These are phyloP conservation scores for Neolamprologus sp. DNA, from an alignment of 2,113 vertebrate species.

Conservation along the genomic window DNA sequence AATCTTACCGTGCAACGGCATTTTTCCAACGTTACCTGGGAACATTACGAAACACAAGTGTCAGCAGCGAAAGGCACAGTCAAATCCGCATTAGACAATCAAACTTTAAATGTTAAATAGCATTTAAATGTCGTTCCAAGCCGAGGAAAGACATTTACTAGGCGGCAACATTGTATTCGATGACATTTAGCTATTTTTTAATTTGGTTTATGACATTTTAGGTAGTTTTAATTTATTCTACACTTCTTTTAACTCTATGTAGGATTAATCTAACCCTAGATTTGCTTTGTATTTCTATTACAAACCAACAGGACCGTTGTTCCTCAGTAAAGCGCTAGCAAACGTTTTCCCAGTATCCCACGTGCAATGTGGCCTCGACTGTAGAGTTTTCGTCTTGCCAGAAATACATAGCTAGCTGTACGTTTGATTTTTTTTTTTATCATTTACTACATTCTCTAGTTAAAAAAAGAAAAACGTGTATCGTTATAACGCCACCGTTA, in stretches of 20 bases:
- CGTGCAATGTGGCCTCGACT: neutral
- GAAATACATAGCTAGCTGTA: neutral
- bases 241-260: neutral
- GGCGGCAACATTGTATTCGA: neutral
- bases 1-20: conserved; percentile 80
- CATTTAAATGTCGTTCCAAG: neutral
- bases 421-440: neutral
- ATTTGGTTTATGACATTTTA: neutral
- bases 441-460: neutral
- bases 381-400: neutral
- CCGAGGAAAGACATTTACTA: neutral
- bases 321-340: neutral
- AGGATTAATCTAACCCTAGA: neutral
- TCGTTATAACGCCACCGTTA: neutral
- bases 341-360: neutral
- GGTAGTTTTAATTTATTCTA: neutral
- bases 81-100: neutral
- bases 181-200: neutral
- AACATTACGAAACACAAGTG: neutral
- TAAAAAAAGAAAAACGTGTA: neutral
- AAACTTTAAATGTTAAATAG: neutral
- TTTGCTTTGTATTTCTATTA: neutral
- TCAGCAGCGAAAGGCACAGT: neutral
- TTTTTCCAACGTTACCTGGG: conserved; percentile 63
- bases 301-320: neutral